A percentile compares a stretch with the other conserved stretches of the same genome.
phyloP scores from a whole-genome alignment of 2,888 invertebrate species.

The Ametastegia equiseti region DNA sequence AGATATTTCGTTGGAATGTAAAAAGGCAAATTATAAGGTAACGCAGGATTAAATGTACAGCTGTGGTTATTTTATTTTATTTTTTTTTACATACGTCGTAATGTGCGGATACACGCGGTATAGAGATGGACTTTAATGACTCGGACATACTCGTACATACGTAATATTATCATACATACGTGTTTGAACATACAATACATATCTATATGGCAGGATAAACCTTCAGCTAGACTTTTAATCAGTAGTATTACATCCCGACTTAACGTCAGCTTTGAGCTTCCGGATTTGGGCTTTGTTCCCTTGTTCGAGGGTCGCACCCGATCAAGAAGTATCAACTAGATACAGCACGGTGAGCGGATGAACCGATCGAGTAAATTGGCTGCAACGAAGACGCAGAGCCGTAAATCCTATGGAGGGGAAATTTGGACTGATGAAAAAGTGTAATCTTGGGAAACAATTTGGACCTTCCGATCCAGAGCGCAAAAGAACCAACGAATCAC shows the following conservation, averaged over 20 bases:
- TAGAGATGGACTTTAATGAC: too few relatives aligned
- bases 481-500: slow-evolving; percentile 24
- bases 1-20: slow-evolving; percentile 15
- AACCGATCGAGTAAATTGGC: slow-evolving; percentile 43
- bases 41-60: slow-evolving; percentile 10
- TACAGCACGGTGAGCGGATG: slow-evolving; percentile 33
- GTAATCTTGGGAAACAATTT: slow-evolving; percentile 45
- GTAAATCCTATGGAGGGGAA: slow-evolving; percentile 30
- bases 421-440: slow-evolving; percentile 45
- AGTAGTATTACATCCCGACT: slow-evolving; percentile 16
- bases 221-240: slow-evolving; percentile 26
- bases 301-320: slow-evolving; percentile 21
- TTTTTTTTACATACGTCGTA: background rate
- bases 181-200: background rate
- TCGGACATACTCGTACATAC: too few relatives aligned
- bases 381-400: slow-evolving; percentile 24
- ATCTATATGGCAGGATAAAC: slow-evolving; percentile 22
- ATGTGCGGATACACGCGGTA: background rate
- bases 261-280: slow-evolving; percentile 5
- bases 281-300: slow-evolving; percentile 10
- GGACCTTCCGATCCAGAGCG: background rate
- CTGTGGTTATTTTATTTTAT: too few relatives aligned
- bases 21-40: slow-evolving; percentile 33
- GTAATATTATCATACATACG: background rate
- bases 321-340: slow-evolving; percentile 27